Percentiles rank a stretch among this genome's conserved stretches.
phyloP scores from a whole-genome alignment of 2,888 invertebrate genomes.

The Caenorhabditis sp. region DNA sequence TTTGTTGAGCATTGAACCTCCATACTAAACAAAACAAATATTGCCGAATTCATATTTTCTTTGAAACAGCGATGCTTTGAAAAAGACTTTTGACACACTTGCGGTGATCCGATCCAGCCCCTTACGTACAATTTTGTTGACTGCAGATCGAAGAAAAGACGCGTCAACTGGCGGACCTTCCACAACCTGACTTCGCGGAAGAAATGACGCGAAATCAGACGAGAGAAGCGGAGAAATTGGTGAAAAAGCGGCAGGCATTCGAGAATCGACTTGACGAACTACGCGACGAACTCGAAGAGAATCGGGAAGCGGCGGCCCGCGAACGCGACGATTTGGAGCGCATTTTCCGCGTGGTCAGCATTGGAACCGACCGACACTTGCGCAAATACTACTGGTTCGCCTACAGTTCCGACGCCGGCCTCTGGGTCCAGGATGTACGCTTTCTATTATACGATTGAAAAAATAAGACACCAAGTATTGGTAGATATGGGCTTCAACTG shows the following conservation, averaged over 20 bases:
- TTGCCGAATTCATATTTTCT: too few species aligned
- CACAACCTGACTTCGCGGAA: constrained; percentile 17
- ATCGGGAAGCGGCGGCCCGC: constrained; percentile 15
- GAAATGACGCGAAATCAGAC: constrained; percentile 24
- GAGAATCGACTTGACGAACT: constrained; percentile 22
- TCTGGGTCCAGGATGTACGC: constrained; percentile 69
- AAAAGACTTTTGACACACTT: too few species aligned
- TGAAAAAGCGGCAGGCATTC: constrained; percentile 5
- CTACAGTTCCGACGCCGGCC: constrained; percentile 56
- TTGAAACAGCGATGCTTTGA: too few species aligned
- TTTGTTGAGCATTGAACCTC: too few species aligned
- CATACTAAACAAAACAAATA: too few species aligned
- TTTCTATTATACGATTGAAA: constrained; percentile 1
- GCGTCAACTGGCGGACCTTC: constrained; percentile 13
- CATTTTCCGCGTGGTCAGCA: constrained; percentile 33
- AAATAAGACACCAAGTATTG: too few species aligned
- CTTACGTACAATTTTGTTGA: too few species aligned
- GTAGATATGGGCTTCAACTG: too few species aligned
- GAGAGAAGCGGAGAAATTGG: constrained; percentile 3
- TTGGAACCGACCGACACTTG: constrained; percentile 67
- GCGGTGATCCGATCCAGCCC: too few species aligned
- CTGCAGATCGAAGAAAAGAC: constrained; percentile 32
- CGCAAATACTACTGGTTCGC: constrained; percentile 67
- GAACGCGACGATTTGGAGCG: constrained; percentile 43
- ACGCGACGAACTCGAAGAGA: constrained; percentile 33